phyloP scores from a whole-genome alignment of 2,113 vertebrate genomes.

The Ploceus nigricollis region DNA sequence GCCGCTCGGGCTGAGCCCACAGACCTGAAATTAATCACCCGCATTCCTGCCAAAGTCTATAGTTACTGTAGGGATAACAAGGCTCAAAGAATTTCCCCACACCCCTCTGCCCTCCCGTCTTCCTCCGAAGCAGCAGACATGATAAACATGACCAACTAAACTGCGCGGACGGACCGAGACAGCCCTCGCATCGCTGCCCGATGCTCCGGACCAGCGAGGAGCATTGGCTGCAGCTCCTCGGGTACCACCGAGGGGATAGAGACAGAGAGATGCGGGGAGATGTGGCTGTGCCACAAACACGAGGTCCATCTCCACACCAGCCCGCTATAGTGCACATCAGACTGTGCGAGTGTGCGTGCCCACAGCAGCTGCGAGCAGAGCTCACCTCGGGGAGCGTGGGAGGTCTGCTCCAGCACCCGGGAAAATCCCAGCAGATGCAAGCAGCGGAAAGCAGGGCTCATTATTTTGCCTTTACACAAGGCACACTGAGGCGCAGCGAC shows the following conservation, averaged over 20 bases:
- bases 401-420: not conserved
- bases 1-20: constrained; percentile 44
- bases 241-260: not conserved
- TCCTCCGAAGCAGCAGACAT: not conserved
- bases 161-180: not conserved
- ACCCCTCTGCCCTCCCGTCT: not conserved
- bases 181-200: no score
- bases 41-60: constrained; percentile 54
- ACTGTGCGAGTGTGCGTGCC: fast-evolving
- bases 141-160: not conserved
- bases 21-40: constrained; percentile 52
- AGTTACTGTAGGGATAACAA: constrained; percentile 34
- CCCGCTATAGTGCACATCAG: fast-evolving
- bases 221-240: not conserved
- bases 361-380: fast-evolving
- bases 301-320: fast-evolving
- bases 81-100: not conserved
- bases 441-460: not conserved
- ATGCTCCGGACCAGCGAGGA: not conserved
- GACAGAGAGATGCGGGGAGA: not conserved
- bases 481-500: not conserved
- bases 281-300: not conserved
- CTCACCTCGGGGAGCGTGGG: fast-evolving
- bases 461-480: not conserved
- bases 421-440: not conserved